phyloP scores from a whole-genome alignment of 1,140 invertebrate species.

The Apolygus lucorum region DNA sequence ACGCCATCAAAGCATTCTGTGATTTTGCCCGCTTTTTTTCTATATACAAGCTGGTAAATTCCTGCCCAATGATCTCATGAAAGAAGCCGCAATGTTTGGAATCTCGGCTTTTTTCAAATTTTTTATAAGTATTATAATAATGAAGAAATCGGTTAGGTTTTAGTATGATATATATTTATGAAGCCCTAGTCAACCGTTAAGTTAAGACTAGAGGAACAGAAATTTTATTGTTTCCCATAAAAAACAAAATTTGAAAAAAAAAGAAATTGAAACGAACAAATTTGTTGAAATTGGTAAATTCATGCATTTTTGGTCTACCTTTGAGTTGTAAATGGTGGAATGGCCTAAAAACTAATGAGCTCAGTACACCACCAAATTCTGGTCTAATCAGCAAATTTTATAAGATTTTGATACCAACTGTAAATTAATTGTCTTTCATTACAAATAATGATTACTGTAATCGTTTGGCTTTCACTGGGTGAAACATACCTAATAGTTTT shows the following conservation, averaged over 20 bases:
- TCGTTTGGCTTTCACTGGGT: no score
- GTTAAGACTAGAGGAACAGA: constrained; percentile 27
- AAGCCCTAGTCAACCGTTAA: constrained; percentile 28
- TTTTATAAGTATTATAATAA: background rate
- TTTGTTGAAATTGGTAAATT: no score
- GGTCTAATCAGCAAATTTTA: background rate
- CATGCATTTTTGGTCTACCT: no score
- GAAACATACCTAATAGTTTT: no score
- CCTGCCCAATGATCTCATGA: constrained; percentile 29
- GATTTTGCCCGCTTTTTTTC: constrained; percentile 27
- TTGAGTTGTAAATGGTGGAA: no score
- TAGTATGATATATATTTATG: background rate
- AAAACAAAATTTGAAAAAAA: no score
- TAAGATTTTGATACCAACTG: no score
- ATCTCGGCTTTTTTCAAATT: constrained; percentile 1
- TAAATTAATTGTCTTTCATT: background rate
- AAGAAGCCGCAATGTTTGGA: background rate
- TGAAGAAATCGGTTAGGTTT: background rate
- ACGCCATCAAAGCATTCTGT: constrained; percentile 31
- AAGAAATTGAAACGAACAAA: no score
- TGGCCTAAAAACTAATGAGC: no score
- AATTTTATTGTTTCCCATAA: no score
- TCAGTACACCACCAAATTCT: no score
- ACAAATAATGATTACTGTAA: no score
- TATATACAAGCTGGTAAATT: constrained; percentile 27